These are phyloP conservation scores for Thumatha senex DNA, from an alignment of 2,888 invertebrate genomes.

Conservation along the genomic window DNA sequence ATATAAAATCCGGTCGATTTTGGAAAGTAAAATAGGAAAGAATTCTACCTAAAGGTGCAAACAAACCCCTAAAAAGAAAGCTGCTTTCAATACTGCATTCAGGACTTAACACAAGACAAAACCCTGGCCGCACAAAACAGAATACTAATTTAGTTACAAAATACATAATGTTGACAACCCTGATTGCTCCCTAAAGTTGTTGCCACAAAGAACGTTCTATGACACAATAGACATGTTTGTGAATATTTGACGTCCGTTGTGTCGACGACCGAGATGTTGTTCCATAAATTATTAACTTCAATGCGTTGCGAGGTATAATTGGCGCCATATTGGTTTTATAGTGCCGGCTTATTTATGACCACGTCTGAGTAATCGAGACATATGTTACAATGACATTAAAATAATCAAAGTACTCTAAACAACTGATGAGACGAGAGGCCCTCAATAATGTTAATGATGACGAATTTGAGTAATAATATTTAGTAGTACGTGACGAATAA, in stretches of 20 bases:
- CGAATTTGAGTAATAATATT: no score
- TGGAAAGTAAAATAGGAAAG: no score
- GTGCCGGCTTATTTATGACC: background rate
- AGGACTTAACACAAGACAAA: no score
- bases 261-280: conserved; percentile 1
- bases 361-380: background rate
- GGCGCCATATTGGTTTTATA: background rate
- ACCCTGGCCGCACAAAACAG: no score
- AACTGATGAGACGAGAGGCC: background rate
- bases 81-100: no score
- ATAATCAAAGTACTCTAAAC: background rate
- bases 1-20: no score
- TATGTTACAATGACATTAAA: background rate
- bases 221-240: conserved; percentile 3
- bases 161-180: conserved; percentile 29
- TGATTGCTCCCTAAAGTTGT: conserved; percentile 29
- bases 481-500: no score
- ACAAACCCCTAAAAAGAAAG: no score
- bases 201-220: conserved; percentile 26
- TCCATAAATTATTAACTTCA: conserved; percentile 1
- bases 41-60: no score
- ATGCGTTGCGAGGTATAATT: conserved; percentile 1
- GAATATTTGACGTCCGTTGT: conserved; percentile 4
- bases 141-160: background rate
- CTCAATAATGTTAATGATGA: background rate